Evolutionary conservation across 2,113 vertebrate species (phyloP).

Genomic region (Tachycineta bicolor): DNA sequence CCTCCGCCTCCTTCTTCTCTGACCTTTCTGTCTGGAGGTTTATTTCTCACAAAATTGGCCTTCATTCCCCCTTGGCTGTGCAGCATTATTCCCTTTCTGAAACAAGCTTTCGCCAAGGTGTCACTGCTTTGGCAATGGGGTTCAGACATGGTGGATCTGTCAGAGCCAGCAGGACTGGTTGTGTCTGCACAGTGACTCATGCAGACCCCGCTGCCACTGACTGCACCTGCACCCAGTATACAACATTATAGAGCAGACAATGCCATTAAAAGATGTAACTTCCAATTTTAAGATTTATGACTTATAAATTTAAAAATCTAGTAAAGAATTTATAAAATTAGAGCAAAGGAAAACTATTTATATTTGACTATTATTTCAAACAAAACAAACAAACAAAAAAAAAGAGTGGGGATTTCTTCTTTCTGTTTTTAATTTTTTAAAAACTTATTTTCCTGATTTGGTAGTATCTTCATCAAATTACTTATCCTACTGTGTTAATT

Average conservation of each 20-base stretch:
- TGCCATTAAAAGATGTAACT: not conserved
- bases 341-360: not conserved
- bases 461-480: not conserved
- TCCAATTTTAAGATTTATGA: not conserved
- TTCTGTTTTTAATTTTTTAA: not conserved
- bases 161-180: accelerated
- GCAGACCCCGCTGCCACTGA: accelerated
- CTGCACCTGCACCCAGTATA: not conserved
- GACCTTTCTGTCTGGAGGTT: not conserved
- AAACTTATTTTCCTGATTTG: not conserved
- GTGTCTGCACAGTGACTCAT: not conserved
- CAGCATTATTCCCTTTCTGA: not conserved
- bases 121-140: accelerated
- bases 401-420: accelerated
- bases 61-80: not conserved
- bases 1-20: not conserved
- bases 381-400: not conserved
- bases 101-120: accelerated
- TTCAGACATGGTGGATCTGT: accelerated
- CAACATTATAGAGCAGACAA: not conserved
- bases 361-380: not conserved
- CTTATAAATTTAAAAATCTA: not conserved
- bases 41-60: not conserved
- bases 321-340: not conserved
- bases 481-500: not conserved